phyloP scores from a whole-genome alignment of 2,113 vertebrate genomes.

The Poecile atricapillus region DNA sequence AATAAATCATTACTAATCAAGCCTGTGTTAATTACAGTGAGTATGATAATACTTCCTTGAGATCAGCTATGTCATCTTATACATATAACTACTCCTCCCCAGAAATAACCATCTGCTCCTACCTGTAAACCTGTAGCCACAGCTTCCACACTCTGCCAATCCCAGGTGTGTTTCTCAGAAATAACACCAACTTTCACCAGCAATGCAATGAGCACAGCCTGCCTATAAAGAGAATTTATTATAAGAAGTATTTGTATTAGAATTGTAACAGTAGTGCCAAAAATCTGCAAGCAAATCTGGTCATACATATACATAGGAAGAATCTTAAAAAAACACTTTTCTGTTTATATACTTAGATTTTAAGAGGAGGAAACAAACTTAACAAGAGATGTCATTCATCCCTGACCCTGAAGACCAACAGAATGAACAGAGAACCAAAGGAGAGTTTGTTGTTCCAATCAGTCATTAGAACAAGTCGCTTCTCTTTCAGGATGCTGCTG shows the following conservation, averaged over 20 bases:
- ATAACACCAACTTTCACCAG: conserved; percentile 95
- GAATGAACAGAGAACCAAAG: background rate
- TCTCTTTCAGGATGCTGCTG: background rate
- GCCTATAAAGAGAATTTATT: conserved; percentile 74
- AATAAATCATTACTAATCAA: background rate
- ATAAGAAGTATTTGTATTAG: background rate
- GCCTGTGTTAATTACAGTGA: background rate
- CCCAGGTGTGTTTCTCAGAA: conserved; percentile 89
- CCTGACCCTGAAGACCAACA: background rate
- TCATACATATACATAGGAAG: background rate
- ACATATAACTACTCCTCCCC: background rate
- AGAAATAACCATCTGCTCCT: background rate
- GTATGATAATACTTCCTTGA: background rate
- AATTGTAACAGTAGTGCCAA: background rate
- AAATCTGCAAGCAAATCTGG: background rate
- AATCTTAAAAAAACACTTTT: background rate
- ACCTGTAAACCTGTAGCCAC: conserved; percentile 97
- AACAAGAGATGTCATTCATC: background rate
- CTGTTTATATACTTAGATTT: background rate
- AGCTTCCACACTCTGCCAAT: conserved; percentile 93
- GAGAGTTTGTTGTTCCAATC: background rate
- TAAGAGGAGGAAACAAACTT: background rate
- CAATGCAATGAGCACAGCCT: conserved; percentile 92
- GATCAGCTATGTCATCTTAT: background rate
- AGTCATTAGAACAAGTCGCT: background rate